These are phyloP conservation scores for Stratiolaelaps scimitus DNA, from an alignment of 1,140 invertebrate genomes.

Conservation along the genomic window DNA sequence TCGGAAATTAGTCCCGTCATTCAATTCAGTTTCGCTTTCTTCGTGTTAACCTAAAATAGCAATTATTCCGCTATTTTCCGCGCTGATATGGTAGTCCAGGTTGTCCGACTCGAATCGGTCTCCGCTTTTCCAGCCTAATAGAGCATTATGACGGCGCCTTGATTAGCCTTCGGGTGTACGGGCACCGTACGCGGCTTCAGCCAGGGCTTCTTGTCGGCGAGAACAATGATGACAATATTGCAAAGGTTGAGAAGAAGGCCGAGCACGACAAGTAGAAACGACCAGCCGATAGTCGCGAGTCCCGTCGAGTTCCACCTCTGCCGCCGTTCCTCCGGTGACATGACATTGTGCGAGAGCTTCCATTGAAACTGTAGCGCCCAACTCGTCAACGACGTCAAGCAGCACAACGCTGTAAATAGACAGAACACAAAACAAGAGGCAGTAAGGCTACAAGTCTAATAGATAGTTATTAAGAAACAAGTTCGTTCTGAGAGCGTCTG, in stretches of 20 bases:
- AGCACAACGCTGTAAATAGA: constrained; percentile 8
- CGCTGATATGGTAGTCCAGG: too few relatives aligned
- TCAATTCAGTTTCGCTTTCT: too few relatives aligned
- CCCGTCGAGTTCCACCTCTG: constrained; percentile 20
- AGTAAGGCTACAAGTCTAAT: not conserved
- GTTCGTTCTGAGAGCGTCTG: not conserved
- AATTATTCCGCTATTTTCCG: too few relatives aligned
- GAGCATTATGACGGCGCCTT: constrained; percentile 27
- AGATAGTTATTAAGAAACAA: constrained; percentile 1
- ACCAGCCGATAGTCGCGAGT: constrained; percentile 20
- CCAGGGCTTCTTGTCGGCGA: constrained; percentile 25
- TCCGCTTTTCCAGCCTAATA: constrained; percentile 11
- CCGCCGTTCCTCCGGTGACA: constrained; percentile 21
- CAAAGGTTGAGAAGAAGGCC: constrained; percentile 8
- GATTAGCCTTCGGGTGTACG: constrained; percentile 14
- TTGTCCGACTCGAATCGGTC: too few relatives aligned
- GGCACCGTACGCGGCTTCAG: constrained; percentile 14
- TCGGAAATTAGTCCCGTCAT: too few relatives aligned
- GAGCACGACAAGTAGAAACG: constrained; percentile 16
- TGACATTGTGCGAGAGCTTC: constrained; percentile 28
- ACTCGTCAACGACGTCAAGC: constrained; percentile 9
- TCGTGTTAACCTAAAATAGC: too few relatives aligned
- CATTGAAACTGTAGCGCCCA: constrained; percentile 20
- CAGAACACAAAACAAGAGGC: not conserved
- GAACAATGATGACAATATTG: constrained; percentile 1